These are phyloP conservation scores for Antheraea mylitta DNA, from an alignment of 1,140 invertebrate species.

Conservation along the genomic window DNA sequence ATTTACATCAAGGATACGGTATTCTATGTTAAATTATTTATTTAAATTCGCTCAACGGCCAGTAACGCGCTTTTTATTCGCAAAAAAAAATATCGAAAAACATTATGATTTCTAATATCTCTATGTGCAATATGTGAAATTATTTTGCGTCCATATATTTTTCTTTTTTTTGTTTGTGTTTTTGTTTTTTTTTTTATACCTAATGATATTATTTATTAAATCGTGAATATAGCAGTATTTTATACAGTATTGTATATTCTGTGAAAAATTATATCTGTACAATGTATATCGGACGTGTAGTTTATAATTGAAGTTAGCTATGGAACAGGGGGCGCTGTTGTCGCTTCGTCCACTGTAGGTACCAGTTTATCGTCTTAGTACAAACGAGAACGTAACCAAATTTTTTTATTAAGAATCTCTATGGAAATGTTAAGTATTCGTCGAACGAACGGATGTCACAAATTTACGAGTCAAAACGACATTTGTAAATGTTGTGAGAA, in stretches of 20 bases:
- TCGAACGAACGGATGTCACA: slow-evolving; percentile 44
- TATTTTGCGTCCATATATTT: slow-evolving; percentile 69
- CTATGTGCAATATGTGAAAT: slow-evolving; percentile 69
- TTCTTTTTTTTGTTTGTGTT: slow-evolving; percentile 20
- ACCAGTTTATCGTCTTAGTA: slow-evolving; percentile 37
- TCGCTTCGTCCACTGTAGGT: slow-evolving; percentile 35
- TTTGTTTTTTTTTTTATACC: slow-evolving; percentile 40
- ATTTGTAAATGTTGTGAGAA: slow-evolving; percentile 48
- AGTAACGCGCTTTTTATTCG: slow-evolving; percentile 3
- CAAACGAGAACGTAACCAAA: slow-evolving; percentile 59
- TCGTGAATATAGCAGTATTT: slow-evolving; percentile 69
- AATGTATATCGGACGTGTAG: slow-evolving; percentile 30
- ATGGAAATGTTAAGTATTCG: slow-evolving; percentile 31
- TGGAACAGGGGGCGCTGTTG: slow-evolving; percentile 36
- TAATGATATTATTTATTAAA: slow-evolving; percentile 32
- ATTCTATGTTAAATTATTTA: not conserved
- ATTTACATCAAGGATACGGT: slow-evolving; percentile 39
- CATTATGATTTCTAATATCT: slow-evolving; percentile 31
- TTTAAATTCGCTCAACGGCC: not conserved
- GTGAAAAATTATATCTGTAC: slow-evolving; percentile 30
- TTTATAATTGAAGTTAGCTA: slow-evolving; percentile 39
- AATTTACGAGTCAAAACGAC: slow-evolving; percentile 36
- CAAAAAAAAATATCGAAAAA: not conserved
- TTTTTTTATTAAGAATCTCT: slow-evolving; percentile 50
- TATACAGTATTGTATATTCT: slow-evolving; percentile 60